Conservation (phyloP, 2,797 vertebrate species). For the Chlorospingus semifuscus region DNA sequence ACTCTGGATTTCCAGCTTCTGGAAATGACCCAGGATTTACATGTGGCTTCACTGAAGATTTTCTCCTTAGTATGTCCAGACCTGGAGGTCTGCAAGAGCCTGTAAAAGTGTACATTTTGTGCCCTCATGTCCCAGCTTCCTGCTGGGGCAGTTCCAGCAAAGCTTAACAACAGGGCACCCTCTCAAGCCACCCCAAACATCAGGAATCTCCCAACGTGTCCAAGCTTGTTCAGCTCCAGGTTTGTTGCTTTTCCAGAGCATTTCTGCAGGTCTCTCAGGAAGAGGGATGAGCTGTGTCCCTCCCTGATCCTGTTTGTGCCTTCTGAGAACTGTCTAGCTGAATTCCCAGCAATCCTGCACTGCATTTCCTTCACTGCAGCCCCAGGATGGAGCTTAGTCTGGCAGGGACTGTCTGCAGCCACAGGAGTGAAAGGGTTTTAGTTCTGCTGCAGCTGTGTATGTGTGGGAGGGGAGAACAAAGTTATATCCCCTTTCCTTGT, state of each 20-base stretch:
- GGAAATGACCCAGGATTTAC: neutral
- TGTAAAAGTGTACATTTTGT: fast-evolving
- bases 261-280: neutral
- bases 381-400: neutral
- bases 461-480: neutral
- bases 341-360: neutral
- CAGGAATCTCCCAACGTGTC: neutral
- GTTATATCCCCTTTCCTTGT: neutral
- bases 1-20: neutral
- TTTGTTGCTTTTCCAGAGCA: neutral
- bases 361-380: neutral
- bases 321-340: neutral
- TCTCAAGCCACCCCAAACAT: neutral
- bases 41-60: neutral
- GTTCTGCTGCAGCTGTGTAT: neutral
- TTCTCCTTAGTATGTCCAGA: neutral
- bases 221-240: neutral
- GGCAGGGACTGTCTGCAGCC: neutral
- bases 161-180: neutral
- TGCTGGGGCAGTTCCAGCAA: neutral
- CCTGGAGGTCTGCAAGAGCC: neutral
- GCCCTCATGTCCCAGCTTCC: neutral
- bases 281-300: neutral
- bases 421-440: neutral
- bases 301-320: neutral